Conservation (phyloP, 2,797 vertebrate species). For the Thunnus albacares region DNA sequence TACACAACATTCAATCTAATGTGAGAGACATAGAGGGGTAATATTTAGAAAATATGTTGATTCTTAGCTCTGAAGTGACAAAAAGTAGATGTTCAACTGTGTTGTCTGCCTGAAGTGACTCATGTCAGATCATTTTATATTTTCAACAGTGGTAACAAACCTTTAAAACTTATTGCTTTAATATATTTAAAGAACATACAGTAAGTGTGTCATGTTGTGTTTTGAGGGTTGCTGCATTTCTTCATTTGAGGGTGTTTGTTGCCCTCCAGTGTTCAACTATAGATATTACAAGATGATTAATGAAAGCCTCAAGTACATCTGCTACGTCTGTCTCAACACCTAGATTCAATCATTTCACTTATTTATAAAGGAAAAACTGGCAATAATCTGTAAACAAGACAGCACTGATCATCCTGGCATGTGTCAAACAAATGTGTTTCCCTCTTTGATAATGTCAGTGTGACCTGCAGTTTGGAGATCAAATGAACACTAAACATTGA, state of each 20-base stretch:
- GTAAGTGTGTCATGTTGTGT: neutral
- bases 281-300: constrained; percentile 39
- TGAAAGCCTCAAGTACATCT: neutral
- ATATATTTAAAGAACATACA: neutral
- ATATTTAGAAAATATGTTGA: neutral
- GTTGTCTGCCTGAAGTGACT: neutral
- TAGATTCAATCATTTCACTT: neutral
- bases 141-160: neutral
- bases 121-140: neutral
- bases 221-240: neutral
- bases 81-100: neutral
- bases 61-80: neutral
- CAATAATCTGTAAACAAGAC: neutral
- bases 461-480: too few species aligned
- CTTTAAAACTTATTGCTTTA: neutral
- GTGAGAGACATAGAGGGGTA: neutral
- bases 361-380: neutral
- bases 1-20: neutral
- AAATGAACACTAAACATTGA: too few species aligned
- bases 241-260: constrained; percentile 42
- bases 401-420: neutral
- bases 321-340: neutral
- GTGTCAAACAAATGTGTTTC: neutral
- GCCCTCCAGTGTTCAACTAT: constrained; percentile 53
- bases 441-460: too few species aligned